Evolutionary conservation across 2,888 invertebrate genomes (phyloP).

Genomic region (Rhaphigaster nebulosa): DNA sequence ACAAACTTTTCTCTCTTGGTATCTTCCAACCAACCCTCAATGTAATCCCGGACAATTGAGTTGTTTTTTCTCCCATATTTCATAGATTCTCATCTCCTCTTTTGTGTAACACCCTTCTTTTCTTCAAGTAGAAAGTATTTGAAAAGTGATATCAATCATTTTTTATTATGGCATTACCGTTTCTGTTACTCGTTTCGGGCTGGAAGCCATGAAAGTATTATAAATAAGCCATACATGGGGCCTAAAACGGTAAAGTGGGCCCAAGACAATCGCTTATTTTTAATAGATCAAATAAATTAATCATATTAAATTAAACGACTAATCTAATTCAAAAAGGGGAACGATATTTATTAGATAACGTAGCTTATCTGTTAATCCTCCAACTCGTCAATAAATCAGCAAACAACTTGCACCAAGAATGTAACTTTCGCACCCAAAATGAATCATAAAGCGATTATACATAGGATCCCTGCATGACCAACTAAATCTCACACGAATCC

Average conservation of each 20-base stretch:
- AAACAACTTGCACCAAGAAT: no score
- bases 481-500: neutral
- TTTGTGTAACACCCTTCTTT: neutral
- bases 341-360: no score
- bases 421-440: neutral
- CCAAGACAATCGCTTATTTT: no score
- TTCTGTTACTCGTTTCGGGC: neutral
- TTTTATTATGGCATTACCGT: neutral
- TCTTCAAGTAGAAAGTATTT: neutral
- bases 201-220: neutral
- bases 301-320: no score
- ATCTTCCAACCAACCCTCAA: neutral
- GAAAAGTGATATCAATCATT: neutral
- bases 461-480: neutral
- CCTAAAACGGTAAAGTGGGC: no score
- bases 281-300: no score
- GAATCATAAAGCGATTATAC: neutral
- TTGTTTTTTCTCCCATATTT: neutral
- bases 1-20: neutral
- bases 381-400: neutral
- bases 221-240: no score
- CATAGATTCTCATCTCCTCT: neutral
- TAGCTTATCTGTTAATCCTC: no score
- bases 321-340: no score
- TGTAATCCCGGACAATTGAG: neutral